Evolutionary conservation across 1,140 invertebrate genomes (phyloP).

Genomic region (Oreohelix idahoensis): DNA sequence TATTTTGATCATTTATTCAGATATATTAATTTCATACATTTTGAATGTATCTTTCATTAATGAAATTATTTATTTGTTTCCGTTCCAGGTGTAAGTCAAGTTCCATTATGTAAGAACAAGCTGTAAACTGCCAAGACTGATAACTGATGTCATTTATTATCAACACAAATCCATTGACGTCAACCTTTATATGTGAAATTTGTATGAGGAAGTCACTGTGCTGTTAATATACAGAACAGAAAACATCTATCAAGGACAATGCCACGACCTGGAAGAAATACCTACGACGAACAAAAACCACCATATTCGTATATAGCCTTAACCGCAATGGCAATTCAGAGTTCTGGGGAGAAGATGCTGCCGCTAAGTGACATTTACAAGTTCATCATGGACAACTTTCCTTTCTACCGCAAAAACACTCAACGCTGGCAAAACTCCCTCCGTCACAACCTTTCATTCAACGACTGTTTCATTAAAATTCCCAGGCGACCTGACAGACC

Average conservation of each 20-base stretch:
- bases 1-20: no score
- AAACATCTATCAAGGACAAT: conserved; percentile 73
- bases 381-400: conserved; percentile 87
- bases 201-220: no score
- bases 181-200: no score
- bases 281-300: conserved; percentile 94
- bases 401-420: conserved; percentile 92
- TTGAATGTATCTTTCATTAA: no score
- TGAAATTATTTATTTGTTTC: no score
- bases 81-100: no score
- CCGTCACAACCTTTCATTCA: conserved; percentile 76
- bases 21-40: no score
- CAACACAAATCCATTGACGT: no score
- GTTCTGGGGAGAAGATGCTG: conserved; percentile 93
- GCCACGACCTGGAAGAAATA: conserved; percentile 91
- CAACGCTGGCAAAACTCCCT: conserved; percentile 78
- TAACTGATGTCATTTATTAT: no score
- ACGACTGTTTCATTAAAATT: conserved; percentile 80
- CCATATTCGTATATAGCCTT: conserved; percentile 97
- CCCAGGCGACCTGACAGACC: conserved; percentile 81
- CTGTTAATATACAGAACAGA: no score
- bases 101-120: no score
- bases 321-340: conserved; percentile 97
- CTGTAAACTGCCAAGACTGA: no score
- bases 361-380: conserved; percentile 94